Evolutionary conservation across 2,888 invertebrate species (phyloP), one percentile per base, ranked within the genome.

Genomic region (Ellobium chinense): DNA sequence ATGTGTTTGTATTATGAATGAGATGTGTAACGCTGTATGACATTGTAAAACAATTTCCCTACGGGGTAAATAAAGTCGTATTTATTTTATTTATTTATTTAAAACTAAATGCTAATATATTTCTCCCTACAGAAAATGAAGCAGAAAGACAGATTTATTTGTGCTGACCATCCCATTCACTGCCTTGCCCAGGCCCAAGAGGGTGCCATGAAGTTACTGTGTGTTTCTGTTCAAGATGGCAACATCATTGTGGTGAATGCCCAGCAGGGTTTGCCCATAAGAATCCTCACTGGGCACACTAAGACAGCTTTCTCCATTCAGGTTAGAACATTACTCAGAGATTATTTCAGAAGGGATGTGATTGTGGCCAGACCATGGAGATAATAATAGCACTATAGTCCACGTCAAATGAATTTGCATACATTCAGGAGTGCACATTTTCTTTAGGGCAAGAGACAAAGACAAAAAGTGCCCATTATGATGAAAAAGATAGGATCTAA

Each of bases 261-360:
- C 9, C 84, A 84, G 21, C 85, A 86, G 74, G 87, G 88, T 7
- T 82, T 90, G 60, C 86, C 89, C 7, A 83, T 90, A 70, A 84
- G 88, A 34, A 88, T 89, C 82, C 75, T 90, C 14, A 84, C 84
- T 34, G 88, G 89, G 2, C 90, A 90, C 78, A 85, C 83, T 5
- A 87, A 84, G 60, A 86, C 90, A 14, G 87, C 88, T 2, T 87
- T 88, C 46, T 86, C 86, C 80, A 65, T 88, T 34, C 77, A 85
- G 83, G 88, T 88, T 58, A 63, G 77, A 63, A 3, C 4, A 18
- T 27, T 76, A n/a, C 34, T n/a, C 14, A 37, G 4, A 75, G 18
- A 54, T 14, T 54, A 54, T 14, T 54, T 54, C 12, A 54, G 54
- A 54, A 14, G 54, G 9, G 12, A 18, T 54, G n/a, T n/a, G n/a